These are phyloP conservation scores for Parasteatoda tepidariorum DNA, from an alignment of 1,140 invertebrate species.

Conservation along the genomic window DNA sequence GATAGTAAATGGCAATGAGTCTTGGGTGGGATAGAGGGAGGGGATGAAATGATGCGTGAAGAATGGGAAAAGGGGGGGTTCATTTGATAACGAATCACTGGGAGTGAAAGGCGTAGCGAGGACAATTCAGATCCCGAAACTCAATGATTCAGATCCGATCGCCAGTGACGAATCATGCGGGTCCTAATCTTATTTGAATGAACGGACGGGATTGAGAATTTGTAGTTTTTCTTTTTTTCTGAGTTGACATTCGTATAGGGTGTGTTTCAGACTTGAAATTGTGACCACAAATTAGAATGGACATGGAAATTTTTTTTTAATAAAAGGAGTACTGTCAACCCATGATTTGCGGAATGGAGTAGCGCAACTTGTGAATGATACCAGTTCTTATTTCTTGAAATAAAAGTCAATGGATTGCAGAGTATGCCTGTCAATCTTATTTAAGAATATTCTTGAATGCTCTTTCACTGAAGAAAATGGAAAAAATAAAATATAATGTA, in stretches of 20 bases:
- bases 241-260: not conserved
- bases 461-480: no score
- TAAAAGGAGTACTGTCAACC: no score
- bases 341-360: no score
- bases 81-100: not conserved
- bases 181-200: slow-evolving; percentile 28
- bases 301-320: no score
- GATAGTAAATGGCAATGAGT: not conserved
- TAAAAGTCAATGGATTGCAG: no score
- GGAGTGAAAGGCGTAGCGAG: slow-evolving; percentile 19
- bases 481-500: no score
- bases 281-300: not conserved
- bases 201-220: not conserved
- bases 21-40: not conserved
- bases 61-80: not conserved
- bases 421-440: no score
- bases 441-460: no score
- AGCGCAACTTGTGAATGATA: no score
- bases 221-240: not conserved
- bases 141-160: slow-evolving; percentile 52
- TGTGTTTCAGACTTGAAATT: not conserved
- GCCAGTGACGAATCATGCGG: slow-evolving; percentile 29
- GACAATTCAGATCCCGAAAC: not conserved
- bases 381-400: no score
- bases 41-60: slow-evolving; percentile 31